phyloP scores from a whole-genome alignment of 2,888 invertebrate genomes.

The Linnaemya vulpina region DNA sequence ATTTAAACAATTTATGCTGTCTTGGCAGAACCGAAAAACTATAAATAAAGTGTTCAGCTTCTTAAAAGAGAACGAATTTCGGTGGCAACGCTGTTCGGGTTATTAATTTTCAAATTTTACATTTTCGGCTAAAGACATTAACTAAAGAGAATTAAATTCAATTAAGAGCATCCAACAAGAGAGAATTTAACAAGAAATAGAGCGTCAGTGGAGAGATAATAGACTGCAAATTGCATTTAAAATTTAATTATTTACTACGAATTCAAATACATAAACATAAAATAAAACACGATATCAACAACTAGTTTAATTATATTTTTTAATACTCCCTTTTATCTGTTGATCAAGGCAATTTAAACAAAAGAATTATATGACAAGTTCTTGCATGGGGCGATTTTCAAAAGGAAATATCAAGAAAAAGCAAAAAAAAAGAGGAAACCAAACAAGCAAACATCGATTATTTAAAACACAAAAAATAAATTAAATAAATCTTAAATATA shows the following conservation, averaged over 20 bases:
- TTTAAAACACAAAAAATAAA: constrained; percentile 12
- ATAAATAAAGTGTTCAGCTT: too few species aligned
- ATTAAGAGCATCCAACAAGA: neutral
- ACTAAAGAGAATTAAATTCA: too few species aligned
- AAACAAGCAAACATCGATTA: constrained; percentile 28
- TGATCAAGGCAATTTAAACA: constrained; percentile 21
- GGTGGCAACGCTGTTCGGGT: too few species aligned
- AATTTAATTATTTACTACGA: constrained; percentile 5
- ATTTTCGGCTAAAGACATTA: too few species aligned
- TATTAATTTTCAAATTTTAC: too few species aligned
- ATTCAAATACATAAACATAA: constrained; percentile 19
- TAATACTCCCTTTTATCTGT: constrained; percentile 1
- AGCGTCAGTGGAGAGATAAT: constrained; percentile 24
- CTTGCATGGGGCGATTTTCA: constrained; percentile 19
- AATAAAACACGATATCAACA: constrained; percentile 18
- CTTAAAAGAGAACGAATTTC: too few species aligned
- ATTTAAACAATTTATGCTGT: too few species aligned
- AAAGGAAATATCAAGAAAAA: constrained; percentile 14
- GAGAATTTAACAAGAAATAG: neutral
- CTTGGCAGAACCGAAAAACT: too few species aligned
- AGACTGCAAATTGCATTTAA: constrained; percentile 32
- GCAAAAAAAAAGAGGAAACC: neutral
- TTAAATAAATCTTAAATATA: constrained; percentile 42
- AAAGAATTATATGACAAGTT: neutral
- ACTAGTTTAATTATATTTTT: constrained; percentile 17